Evolutionary conservation across 2,113 vertebrate species (phyloP).

Genomic region (Salminus brasiliensis): DNA sequence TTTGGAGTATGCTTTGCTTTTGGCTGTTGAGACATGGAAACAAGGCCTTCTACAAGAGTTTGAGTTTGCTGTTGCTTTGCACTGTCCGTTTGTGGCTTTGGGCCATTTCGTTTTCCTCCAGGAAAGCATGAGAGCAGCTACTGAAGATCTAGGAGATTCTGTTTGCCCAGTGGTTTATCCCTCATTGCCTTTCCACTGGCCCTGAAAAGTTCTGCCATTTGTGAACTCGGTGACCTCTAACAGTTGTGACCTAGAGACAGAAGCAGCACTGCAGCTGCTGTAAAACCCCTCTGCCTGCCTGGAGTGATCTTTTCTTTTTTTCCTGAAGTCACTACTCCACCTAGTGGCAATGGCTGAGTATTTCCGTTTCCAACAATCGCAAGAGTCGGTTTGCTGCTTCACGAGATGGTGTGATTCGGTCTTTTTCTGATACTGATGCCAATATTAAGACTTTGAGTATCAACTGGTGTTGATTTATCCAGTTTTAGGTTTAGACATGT

Average conservation of each 20-base stretch:
- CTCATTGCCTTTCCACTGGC: neutral
- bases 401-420: neutral
- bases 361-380: neutral
- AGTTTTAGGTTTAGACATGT: no score
- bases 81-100: neutral
- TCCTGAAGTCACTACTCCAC: constrained; percentile 10
- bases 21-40: neutral
- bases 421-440: no score
- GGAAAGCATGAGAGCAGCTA: neutral
- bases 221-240: constrained; percentile 39
- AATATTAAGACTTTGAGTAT: no score
- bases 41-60: neutral
- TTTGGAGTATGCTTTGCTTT: no score
- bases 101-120: neutral
- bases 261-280: neutral
- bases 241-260: neutral
- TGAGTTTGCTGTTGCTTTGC: neutral
- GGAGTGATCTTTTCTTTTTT: neutral
- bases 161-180: neutral
- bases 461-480: no score
- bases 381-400: neutral
- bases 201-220: neutral
- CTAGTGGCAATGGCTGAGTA: neutral
- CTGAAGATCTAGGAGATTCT: neutral
- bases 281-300: neutral